These are phyloP conservation scores for Antheraea yamamai DNA, from an alignment of 2,888 invertebrate genomes.

Conservation along the genomic window DNA sequence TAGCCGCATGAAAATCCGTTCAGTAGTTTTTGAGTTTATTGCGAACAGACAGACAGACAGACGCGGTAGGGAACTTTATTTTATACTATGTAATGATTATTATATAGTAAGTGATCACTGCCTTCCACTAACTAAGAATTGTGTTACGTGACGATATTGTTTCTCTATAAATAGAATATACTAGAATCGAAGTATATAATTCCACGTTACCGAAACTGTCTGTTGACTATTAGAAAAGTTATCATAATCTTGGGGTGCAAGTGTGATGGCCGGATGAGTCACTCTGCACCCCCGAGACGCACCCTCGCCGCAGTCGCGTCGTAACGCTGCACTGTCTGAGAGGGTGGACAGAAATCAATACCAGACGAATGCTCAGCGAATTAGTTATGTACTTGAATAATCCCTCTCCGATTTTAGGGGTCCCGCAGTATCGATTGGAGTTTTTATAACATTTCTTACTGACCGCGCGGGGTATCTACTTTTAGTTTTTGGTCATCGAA, in stretches of 20 bases:
- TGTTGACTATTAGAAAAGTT: background rate
- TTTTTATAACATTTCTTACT: background rate
- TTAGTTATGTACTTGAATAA: conserved; percentile 7
- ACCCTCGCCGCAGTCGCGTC: conserved; percentile 9
- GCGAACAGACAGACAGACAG: no score
- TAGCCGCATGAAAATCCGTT: no score
- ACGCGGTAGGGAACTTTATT: no score
- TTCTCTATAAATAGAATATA: no score
- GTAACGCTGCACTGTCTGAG: background rate
- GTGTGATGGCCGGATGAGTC: background rate
- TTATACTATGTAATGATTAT: no score
- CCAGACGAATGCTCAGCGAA: conserved; percentile 7
- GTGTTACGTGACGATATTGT: no score
- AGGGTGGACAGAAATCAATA: conserved; percentile 5
- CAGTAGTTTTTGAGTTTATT: no score
- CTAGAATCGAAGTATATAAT: background rate
- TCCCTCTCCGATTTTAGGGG: background rate
- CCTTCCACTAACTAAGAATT: no score
- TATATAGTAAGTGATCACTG: no score
- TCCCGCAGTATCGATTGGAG: background rate
- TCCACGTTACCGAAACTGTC: background rate
- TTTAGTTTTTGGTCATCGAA: no score
- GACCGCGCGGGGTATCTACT: background rate
- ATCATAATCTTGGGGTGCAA: background rate
- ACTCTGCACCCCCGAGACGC: background rate